phyloP scores from a whole-genome alignment of 2,797 vertebrate species.

The Synaphobranchus kaupii region DNA sequence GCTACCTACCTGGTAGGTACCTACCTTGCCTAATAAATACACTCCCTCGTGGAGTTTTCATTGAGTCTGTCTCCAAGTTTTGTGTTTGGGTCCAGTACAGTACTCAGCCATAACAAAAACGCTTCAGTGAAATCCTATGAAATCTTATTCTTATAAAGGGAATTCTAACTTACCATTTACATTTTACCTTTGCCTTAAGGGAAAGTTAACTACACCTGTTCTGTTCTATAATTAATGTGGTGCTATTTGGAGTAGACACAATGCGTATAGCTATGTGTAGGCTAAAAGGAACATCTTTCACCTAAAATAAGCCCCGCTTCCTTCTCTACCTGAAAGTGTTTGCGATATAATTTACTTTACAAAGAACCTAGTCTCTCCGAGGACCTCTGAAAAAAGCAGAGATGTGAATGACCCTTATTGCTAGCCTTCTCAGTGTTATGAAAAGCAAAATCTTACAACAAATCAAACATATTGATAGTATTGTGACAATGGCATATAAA shows the following conservation, averaged over 20 bases:
- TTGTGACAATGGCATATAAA: not conserved
- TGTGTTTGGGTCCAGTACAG: too few relatives aligned
- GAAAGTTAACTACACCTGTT: not conserved
- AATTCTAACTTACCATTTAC: conserved; percentile 40
- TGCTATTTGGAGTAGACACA: not conserved
- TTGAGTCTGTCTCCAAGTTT: too few relatives aligned
- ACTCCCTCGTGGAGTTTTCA: too few relatives aligned
- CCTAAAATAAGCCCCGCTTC: conserved; percentile 22
- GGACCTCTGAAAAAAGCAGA: conserved; percentile 26
- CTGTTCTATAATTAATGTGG: not conserved
- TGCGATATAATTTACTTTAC: conserved; percentile 17
- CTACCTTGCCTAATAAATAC: too few relatives aligned
- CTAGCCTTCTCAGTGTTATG: conserved; percentile 29
- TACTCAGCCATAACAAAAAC: too few relatives aligned
- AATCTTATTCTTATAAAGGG: not conserved
- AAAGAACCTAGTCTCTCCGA: conserved; percentile 22
- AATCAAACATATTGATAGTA: not conserved
- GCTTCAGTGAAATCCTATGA: too few relatives aligned
- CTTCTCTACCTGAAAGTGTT: conserved; percentile 33
- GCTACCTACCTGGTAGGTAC: too few relatives aligned
- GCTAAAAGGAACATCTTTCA: not conserved
- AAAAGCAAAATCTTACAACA: not conserved
- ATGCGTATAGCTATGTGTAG: not conserved
- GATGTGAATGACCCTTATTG: conserved; percentile 21
- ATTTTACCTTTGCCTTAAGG: conserved; percentile 49